phyloP scores from a whole-genome alignment of 2,797 vertebrate genomes.

The Alosa sapidissima region DNA sequence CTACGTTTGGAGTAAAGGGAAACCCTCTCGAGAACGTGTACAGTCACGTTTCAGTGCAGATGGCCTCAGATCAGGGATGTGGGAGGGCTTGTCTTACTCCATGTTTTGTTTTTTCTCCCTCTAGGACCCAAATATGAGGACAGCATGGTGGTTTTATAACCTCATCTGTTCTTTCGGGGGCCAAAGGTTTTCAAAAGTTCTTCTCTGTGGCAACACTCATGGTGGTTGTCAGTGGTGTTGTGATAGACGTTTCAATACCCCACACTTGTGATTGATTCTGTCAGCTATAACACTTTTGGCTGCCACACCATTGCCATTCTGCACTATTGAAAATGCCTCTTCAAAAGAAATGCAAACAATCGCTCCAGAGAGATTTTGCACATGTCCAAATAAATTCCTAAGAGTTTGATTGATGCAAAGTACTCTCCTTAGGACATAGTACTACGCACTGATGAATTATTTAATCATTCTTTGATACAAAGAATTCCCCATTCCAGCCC shows the following conservation, averaged over 20 bases:
- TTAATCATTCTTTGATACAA: background rate
- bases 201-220: background rate
- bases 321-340: background rate
- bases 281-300: background rate
- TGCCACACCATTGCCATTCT: background rate
- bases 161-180: background rate
- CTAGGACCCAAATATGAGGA: background rate
- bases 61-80: background rate
- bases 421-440: background rate
- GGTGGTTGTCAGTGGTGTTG: background rate
- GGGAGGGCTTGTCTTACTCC: background rate
- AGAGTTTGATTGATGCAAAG: background rate
- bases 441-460: background rate
- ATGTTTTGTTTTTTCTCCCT: background rate
- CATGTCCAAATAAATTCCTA: background rate
- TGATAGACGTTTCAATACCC: background rate
- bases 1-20: slow-evolving; percentile 8
- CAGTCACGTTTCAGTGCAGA: slow-evolving; percentile 34
- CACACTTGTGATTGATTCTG: background rate
- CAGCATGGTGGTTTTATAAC: background rate
- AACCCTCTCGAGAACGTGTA: background rate
- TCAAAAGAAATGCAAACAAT: background rate
- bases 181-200: background rate
- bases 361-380: background rate
- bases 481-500: background rate